These are phyloP conservation scores for Megaceryle maxima DNA, from an alignment of 2,113 vertebrate genomes.

Conservation along the genomic window DNA sequence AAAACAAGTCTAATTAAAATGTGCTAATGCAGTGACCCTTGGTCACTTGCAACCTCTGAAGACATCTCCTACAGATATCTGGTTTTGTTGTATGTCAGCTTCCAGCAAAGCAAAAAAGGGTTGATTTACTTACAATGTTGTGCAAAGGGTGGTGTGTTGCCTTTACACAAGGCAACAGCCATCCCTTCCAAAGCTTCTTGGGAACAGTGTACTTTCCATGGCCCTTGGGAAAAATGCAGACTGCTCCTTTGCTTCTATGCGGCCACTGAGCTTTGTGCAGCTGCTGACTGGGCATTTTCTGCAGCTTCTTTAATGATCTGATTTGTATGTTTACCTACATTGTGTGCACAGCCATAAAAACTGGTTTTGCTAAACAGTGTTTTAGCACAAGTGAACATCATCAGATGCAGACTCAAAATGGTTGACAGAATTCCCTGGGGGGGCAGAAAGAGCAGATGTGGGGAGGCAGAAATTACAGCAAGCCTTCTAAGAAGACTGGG, in stretches of 20 bases:
- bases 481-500: background rate
- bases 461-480: background rate
- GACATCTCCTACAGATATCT: background rate
- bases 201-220: background rate
- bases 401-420: background rate
- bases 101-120: background rate
- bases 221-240: background rate
- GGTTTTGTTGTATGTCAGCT: background rate
- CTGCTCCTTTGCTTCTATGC: background rate
- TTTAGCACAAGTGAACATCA: background rate
- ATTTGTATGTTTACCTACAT: background rate
- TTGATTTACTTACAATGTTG: background rate
- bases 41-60: background rate
- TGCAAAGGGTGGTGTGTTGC: background rate
- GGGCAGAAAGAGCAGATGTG: background rate
- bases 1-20: conserved; percentile 23
- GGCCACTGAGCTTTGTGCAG: background rate
- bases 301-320: background rate
- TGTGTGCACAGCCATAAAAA: background rate
- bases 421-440: background rate
- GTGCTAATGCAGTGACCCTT: background rate
- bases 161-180: background rate
- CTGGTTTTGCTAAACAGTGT: background rate
- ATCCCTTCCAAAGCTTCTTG: background rate
- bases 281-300: background rate